phyloP scores from a whole-genome alignment of 2,797 vertebrate species.

The Cirrhinus molitorella region DNA sequence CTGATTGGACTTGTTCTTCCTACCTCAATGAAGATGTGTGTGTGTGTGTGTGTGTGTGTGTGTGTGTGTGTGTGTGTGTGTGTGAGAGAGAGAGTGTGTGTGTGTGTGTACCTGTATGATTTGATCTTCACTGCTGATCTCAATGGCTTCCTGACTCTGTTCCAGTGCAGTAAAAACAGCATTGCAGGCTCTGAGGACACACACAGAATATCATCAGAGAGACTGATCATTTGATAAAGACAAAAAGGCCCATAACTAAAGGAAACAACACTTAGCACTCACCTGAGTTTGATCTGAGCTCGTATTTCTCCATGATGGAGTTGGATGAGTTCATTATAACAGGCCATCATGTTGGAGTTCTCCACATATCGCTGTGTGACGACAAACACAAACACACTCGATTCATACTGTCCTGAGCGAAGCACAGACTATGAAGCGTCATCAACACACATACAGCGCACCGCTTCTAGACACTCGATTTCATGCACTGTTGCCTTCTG shows the following conservation, averaged over 20 bases:
- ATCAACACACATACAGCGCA: background rate
- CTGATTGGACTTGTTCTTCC: background rate
- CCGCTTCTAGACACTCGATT: background rate
- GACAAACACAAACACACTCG: background rate
- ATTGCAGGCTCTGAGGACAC: conserved; percentile 87
- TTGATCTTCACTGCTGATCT: conserved; percentile 97
- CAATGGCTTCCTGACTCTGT: conserved; percentile 97
- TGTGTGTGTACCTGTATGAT: conserved; percentile 87
- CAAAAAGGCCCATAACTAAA: background rate
- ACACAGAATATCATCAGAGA: conserved; percentile 14
- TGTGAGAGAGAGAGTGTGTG: background rate
- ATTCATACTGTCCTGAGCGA: background rate
- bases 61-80: background rate
- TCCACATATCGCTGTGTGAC: conserved; percentile 88
- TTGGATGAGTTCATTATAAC: conserved; percentile 97
- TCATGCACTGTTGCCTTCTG: background rate
- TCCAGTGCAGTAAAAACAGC: conserved; percentile 96
- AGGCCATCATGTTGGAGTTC: conserved; percentile 94
- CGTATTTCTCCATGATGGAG: conserved; percentile 93
- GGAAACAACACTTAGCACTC: background rate
- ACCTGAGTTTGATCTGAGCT: conserved; percentile 96
- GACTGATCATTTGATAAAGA: background rate
- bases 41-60: background rate
- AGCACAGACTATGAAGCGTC: background rate
- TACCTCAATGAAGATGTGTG: background rate